Conservation (phyloP, 1,140 invertebrate species). For the Eubasilissa regina region DNA sequence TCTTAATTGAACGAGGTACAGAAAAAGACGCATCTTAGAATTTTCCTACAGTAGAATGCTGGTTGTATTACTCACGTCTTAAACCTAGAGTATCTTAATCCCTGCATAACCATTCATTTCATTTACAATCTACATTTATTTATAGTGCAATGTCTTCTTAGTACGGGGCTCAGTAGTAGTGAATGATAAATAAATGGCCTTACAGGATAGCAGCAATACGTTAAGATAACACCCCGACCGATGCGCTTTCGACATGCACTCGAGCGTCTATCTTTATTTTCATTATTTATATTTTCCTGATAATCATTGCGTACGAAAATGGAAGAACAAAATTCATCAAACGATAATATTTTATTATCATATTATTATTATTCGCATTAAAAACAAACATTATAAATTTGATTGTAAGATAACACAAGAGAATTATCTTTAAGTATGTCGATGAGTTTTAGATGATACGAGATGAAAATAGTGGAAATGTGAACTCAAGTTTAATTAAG, state of each 20-base stretch:
- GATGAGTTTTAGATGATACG: too few relatives aligned
- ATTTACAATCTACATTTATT: constrained; percentile 49
- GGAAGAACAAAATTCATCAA: constrained; percentile 1
- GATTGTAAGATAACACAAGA: too few relatives aligned
- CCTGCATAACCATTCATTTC: constrained; percentile 38
- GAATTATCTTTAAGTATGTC: too few relatives aligned
- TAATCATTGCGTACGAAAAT: background rate
- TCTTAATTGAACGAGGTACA: background rate
- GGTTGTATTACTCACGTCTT: constrained; percentile 23
- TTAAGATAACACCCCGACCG: constrained; percentile 45
- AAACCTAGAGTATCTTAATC: constrained; percentile 13
- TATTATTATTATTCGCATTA: too few relatives aligned
- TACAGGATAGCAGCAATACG: constrained; percentile 48
- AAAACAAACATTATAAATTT: too few relatives aligned
- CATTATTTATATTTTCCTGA: constrained; percentile 20
- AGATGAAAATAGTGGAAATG: too few relatives aligned
- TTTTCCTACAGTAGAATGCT: background rate
- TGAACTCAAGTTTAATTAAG: too few relatives aligned
- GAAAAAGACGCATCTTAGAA: constrained; percentile 2
- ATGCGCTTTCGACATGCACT: constrained; percentile 38
- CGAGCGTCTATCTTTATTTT: constrained; percentile 37
- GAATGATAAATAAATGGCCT: constrained; percentile 44
- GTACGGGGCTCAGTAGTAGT: constrained; percentile 10
- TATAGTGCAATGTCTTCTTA: constrained; percentile 40
- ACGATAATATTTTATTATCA: background rate